Base-by-base conservation (phyloP, 2,113 vertebrate species). In the Cephalopterus ornatus region DNA sequence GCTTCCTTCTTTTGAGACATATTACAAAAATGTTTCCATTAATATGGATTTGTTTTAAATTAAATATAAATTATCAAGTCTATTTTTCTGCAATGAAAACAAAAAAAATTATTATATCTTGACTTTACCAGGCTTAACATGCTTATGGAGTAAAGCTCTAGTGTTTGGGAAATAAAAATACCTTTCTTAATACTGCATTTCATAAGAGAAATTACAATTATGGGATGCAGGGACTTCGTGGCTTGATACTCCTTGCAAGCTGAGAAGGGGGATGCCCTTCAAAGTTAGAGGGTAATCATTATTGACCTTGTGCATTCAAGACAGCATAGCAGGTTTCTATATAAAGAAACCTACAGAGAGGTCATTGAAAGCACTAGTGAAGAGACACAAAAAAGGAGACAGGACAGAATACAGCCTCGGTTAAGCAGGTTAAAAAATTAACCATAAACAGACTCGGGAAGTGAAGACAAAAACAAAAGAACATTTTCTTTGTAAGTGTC, bases 211-310 rank as follows among this genome's bases (percentile, higher is more conserved):
- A 91, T 92, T 81, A 76, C 62, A 87, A 23, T 85, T 85, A 71
- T 24, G 44, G 91, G 73, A 96, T 82, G 93, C 88, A 85, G 91
- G 53, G 80, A 82, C 86, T 94, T 65, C 33, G 56, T 78, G 93
- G 63, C 49, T 95, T 78, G 95, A 75, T 84, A 91, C 6, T 72
- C 50, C 78, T 74, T 78, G 93, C 91, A 96, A 95, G 91, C 46
- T 0, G 86, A 96, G 92, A 96, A 93, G 89, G 93, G 93, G 95
- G 92, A 93, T 94, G 96, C 93, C 96, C 96, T 97, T 96, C 96
- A 96, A 96, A 96, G 96, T 97, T 97, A 92, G 96, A 97, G 96
- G 96, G 96, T 95, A 97, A 97, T 97, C 96, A 96, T 97, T 96
- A 96, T 92, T 97, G 96, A 96, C 96, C 96, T 96, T 97, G 96